Evolutionary conservation across 2,888 invertebrate genomes (phyloP).

Genomic region (Melinaea marsaeus): DNA sequence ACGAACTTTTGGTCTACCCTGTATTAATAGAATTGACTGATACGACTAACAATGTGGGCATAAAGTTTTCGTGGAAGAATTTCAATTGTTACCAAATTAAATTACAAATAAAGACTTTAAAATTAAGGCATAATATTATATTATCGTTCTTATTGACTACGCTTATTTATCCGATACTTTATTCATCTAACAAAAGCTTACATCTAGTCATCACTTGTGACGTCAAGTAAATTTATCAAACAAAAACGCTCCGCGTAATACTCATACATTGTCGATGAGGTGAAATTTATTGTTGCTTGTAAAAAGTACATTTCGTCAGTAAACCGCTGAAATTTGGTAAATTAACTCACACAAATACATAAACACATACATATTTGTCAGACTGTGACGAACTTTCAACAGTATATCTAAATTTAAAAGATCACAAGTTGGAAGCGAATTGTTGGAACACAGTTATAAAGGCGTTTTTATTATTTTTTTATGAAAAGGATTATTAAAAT

Average conservation of each 20-base stretch:
- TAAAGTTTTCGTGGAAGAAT: no score
- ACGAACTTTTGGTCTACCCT: no score
- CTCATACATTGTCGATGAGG: slow-evolving; percentile 55
- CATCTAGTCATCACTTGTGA: slow-evolving; percentile 36
- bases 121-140: no score
- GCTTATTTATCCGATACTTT: slow-evolving; percentile 13
- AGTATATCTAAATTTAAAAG: no score
- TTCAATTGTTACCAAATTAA: no score
- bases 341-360: slow-evolving; percentile 39
- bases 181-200: slow-evolving; percentile 27
- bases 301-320: slow-evolving; percentile 57
- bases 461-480: no score
- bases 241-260: slow-evolving; percentile 55
- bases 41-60: no score
- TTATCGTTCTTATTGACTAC: neutral
- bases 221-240: slow-evolving; percentile 53
- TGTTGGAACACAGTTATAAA: neutral
- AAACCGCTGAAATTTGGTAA: slow-evolving; percentile 53
- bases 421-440: neutral
- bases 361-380: slow-evolving; percentile 49
- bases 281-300: slow-evolving; percentile 63
- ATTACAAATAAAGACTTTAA: no score
- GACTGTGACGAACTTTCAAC: slow-evolving; percentile 44
- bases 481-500: slow-evolving; percentile 24
- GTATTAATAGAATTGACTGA: no score